Base-by-base conservation (phyloP, 2,888 invertebrate genomes). In the Lasius platythorax region DNA sequence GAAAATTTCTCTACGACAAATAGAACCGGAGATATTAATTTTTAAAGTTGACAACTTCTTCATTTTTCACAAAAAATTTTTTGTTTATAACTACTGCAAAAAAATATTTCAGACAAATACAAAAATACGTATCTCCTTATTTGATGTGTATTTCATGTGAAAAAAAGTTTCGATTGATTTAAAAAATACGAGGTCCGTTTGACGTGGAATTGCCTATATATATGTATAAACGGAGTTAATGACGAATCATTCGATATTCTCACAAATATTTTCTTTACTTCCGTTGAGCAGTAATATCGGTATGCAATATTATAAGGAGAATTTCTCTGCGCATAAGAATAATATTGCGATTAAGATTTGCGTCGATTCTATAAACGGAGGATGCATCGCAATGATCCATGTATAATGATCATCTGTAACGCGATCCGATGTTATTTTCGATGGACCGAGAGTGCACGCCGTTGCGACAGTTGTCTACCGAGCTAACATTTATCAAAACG, bases 401-500 rank as follows among this genome's bases (percentile, higher is more conserved):
- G 30, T 67, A n/a, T 56, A 68, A 68, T 30, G 40, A 78, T 46
- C 23, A 15, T 15, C 15, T 33, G 72, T 73, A 73, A 72, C 33
- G 79, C 58, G 79, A 73, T 46, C 73, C 79, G 79, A 75, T 78
- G 82, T 56, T 81, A 73, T 81, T 82, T 78, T 81, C 70, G 82
- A 72, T 61, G 70, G 18, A 56, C 15, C 37, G 15, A 81, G 15
- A 81, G 56, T 18, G 63, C 37, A 61, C 82, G 85, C 87, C 92
- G 90, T 89, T 88, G 91, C 92, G 87, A 90, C 91, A 87, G 82
- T 74, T 50, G 84, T 88, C 88, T 90, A 93, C 85, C 90, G 85
- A 91, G 86, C 92, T 93, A 92, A 92, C 91, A 92, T 90, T 89
- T 90, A 93, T 88, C 76, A 76, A 87, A 91, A 90, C 86, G 88